phyloP scores from a whole-genome alignment of 2,113 vertebrate genomes.

The Microcebus griseorufus region DNA sequence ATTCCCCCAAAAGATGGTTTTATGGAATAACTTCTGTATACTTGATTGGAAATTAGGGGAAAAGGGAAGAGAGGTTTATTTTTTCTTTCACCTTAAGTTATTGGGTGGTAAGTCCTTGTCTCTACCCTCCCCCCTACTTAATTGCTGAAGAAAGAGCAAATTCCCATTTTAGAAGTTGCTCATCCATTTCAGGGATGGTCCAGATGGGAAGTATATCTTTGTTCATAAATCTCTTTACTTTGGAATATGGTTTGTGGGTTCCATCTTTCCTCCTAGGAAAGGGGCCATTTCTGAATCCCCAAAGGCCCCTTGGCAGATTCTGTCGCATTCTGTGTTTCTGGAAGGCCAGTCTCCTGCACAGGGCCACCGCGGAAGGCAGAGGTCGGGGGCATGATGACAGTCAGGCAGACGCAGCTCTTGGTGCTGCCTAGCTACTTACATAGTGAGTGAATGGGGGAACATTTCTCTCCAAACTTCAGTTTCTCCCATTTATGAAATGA shows the following conservation, averaged over 20 bases:
- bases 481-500: background rate
- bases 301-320: background rate
- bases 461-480: background rate
- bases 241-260: background rate
- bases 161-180: background rate
- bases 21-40: background rate
- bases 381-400: background rate
- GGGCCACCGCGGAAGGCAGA: background rate
- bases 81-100: background rate
- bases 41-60: background rate
- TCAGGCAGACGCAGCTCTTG: no score
- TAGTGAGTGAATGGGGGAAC: background rate
- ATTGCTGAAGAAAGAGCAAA: background rate
- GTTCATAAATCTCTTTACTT: background rate
- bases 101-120: background rate
- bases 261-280: background rate
- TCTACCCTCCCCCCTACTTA: background rate
- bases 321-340: background rate
- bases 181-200: background rate
- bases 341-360: background rate
- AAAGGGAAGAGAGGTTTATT: background rate
- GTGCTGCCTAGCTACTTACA: background rate
- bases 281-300: background rate
- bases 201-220: no score
- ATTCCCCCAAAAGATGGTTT: background rate